Base-by-base conservation (phyloP, 2,113 vertebrate species). In the Scomber japonicus region DNA sequence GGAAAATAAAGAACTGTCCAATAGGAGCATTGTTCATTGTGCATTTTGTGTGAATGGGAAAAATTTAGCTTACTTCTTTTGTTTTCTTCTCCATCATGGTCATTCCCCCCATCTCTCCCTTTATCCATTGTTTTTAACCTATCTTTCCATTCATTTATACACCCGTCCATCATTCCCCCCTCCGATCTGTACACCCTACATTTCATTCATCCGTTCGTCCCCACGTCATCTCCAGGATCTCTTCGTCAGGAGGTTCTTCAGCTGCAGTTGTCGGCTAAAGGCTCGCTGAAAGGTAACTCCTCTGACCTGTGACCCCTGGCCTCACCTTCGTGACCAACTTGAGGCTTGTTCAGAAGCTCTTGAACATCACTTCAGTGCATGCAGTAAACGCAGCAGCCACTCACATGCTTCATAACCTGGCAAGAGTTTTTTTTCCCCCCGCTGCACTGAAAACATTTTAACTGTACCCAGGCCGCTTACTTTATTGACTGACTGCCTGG, bases 221-320 rank as follows among this genome's bases (percentile, higher is more conserved):
- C 35, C 40, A 53, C 81, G 4, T 84, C 81, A 76, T 67, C 51
- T 84, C 40, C 88, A 96, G 95, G 94, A 46, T 96, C 94, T 54
- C 94, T 96, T 54, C 94, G 95, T 75, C 95, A 95, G 75, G 95
- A 96, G 48, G 93, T 96, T 65, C 95, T 96, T 75, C 95, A 96
- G 87, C 91, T 95, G 75, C 95, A 96, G 79, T 87, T 96, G 85
- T 94, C 93, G 14, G 73, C 93, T 81, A 96, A 95, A 90, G 84
- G 84, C 6, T 71, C 89, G 3, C 70, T 90, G 82, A 94, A 95
- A 96, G 95, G 95, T 95, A 95, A 93, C 75, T 51, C 65, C 24
- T 40, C 55, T 16, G 35, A 77, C 3, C 35, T 0, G 44, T 66
- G 72, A 85, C 15, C 35, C 54, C 17, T 11, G 19, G 15, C 60